Percentiles rank a stretch among this genome's conserved stretches.
phyloP scores from a whole-genome alignment of 2,888 invertebrate genomes.

The Catocala sponsa region DNA sequence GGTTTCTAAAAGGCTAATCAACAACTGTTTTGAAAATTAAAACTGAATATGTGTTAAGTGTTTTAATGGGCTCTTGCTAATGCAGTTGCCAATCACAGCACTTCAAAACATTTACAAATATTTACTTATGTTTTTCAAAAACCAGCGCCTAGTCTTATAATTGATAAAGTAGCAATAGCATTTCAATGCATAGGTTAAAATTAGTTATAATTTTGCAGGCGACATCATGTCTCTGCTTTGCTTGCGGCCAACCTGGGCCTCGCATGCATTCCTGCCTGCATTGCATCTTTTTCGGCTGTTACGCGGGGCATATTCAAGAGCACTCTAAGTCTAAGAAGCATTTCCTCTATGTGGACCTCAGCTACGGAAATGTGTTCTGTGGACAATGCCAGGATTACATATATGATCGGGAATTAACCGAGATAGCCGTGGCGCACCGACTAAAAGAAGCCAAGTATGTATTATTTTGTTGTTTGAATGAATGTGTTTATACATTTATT shows the following conservation, averaged over 20 bases:
- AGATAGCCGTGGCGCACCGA: conserved; percentile 86
- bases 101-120: too few species aligned
- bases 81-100: too few species aligned
- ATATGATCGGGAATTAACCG: conserved; percentile 92
- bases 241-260: conserved; percentile 93
- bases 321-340: conserved; percentile 95
- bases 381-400: conserved; percentile 97
- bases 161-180: too few species aligned
- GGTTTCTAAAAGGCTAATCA: too few species aligned
- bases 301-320: conserved; percentile 94
- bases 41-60: too few species aligned
- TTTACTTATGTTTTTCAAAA: too few species aligned
- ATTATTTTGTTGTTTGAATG: conserved; percentile 5
- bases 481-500: not conserved
- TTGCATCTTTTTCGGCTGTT: conserved; percentile 98
- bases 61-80: too few species aligned
- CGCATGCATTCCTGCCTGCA: conserved; percentile 95
- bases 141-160: too few species aligned
- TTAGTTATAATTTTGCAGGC: conserved; percentile 85
- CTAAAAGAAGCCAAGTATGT: conserved; percentile 88
- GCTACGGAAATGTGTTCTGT: conserved; percentile 96
- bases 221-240: conserved; percentile 93
- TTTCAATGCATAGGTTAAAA: too few species aligned
- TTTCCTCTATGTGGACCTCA: conserved; percentile 94
- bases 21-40: too few species aligned